Percentiles rank a stretch among this genome's conserved stretches.
Conservation (phyloP, 2,113 vertebrate genomes). For the Acanthochromis polyacanthus region DNA sequence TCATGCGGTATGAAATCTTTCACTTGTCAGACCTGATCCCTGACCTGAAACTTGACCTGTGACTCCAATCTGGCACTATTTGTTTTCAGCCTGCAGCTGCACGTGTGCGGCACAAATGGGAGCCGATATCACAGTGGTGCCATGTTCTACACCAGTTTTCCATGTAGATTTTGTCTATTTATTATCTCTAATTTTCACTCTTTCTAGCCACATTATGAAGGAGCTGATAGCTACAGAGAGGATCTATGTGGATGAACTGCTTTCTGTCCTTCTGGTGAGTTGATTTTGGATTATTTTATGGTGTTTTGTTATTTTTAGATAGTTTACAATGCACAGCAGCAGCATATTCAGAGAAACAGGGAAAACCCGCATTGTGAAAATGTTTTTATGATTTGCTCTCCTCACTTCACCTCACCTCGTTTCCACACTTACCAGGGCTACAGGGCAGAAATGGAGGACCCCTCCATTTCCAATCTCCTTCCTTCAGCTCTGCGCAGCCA, state of each 20-base stretch:
- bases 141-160: background rate
- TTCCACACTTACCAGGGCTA: conserved; percentile 88
- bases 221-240: conserved; percentile 94
- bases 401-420: background rate
- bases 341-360: background rate
- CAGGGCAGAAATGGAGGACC: conserved; percentile 96
- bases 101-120: background rate
- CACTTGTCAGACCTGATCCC: background rate
- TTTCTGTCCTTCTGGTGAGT: conserved; percentile 92
- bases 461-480: conserved; percentile 88
- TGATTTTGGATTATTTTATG: background rate
- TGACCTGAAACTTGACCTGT: background rate
- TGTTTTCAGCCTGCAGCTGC: background rate
- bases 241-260: conserved; percentile 93
- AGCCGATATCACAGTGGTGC: too few species aligned
- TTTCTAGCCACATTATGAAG: conserved; percentile 90
- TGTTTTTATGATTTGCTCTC: background rate
- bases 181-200: background rate
- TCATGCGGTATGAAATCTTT: conserved; percentile 85
- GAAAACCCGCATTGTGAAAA: background rate
- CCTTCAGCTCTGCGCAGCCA: conserved; percentile 89
- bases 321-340: background rate
- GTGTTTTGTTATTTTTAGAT: background rate
- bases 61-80: background rate
- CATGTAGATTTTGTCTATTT: background rate